Base-by-base conservation (phyloP, 2,888 invertebrate genomes). In the Hecatera dysodea region DNA sequence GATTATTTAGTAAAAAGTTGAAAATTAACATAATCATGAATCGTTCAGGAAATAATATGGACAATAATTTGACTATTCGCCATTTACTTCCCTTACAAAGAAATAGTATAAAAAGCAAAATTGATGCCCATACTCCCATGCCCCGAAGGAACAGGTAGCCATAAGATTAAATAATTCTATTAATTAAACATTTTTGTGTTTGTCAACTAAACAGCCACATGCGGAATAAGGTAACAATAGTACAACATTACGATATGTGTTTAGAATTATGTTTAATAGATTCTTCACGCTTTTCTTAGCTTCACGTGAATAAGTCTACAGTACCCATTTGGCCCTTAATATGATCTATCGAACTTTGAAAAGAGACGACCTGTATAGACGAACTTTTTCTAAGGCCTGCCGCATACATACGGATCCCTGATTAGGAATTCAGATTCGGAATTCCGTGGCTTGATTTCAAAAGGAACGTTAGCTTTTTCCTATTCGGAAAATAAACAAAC, bases 191-290 rank as follows among this genome's bases (percentile, higher is more conserved):
- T 53, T 42, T 53, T 24, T 67, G n/a, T 66, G n/a, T 57, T 48
- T 52, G 36, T 63, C 24, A 17, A 62, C 36, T 33, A n/a, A 29
- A 48, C 65, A 66, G 48, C 56, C 9, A 29, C 29, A 1, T 69
- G 15, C 19, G 66, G 39, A 65, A 56, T 55, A 65, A 69, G 69
- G 57, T 57, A 68, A 68, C 42, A 55, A n/a, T n/a, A 63, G 39
- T 55, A 39, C 27, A 48, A 63, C 19, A 42, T 36, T 27, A 36
- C 17, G 55, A 55, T 68, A 62, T 15, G 59, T 67, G 42, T 67
- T 27, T 50, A 59, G 50, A 24, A 33, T 19, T 11, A 24, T 55
- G 33, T 61, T 9, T 53, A n/a, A 22, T 22, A 42, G 5, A 66
- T 6, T 17, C 29, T 39, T 15, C 42, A 60, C 67, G 50, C 53